These are phyloP conservation scores for Pediacus dermestoides DNA, from an alignment of 2,888 invertebrate genomes.

Conservation along the genomic window DNA sequence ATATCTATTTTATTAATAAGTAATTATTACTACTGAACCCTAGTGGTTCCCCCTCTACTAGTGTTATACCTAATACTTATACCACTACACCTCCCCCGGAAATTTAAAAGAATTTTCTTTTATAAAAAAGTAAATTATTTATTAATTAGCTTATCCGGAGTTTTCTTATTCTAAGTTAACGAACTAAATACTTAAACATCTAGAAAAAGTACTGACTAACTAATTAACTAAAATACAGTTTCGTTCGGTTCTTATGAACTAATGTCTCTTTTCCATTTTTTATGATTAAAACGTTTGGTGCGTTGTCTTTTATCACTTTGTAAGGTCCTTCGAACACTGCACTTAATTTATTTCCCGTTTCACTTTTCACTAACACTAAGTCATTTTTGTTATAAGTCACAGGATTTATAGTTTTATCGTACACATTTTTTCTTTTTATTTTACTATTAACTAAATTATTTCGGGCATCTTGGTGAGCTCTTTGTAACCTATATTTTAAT, in stretches of 20 bases:
- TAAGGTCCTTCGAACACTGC: conserved; percentile 5
- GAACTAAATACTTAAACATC: too few relatives aligned
- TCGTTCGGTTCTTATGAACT: conserved; percentile 13
- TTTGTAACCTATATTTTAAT: conserved; percentile 24
- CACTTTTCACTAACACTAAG: conserved; percentile 7
- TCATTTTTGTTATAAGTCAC: conserved; percentile 9
- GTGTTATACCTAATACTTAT: too few relatives aligned
- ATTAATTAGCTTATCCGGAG: too few relatives aligned
- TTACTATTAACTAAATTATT: conserved; percentile 14
- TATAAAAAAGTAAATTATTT: too few relatives aligned
- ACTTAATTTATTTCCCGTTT: conserved; percentile 7
- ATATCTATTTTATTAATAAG: too few relatives aligned
- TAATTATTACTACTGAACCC: too few relatives aligned
- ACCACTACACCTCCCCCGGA: too few relatives aligned
- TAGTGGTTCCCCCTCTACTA: too few relatives aligned
- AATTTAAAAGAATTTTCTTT: too few relatives aligned
- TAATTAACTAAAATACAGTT: too few relatives aligned
- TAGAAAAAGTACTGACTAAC: too few relatives aligned
- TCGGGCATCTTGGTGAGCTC: conserved; percentile 17
- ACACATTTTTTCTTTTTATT: conserved; percentile 7
- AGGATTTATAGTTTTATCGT: background rate
- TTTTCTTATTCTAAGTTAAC: too few relatives aligned
- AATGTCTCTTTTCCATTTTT: conserved; percentile 9
- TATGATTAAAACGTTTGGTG: conserved; percentile 5
- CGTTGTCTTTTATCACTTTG: conserved; percentile 1